phyloP scores from a whole-genome alignment of 2,888 invertebrate species.

The Heliconius ethilla region DNA sequence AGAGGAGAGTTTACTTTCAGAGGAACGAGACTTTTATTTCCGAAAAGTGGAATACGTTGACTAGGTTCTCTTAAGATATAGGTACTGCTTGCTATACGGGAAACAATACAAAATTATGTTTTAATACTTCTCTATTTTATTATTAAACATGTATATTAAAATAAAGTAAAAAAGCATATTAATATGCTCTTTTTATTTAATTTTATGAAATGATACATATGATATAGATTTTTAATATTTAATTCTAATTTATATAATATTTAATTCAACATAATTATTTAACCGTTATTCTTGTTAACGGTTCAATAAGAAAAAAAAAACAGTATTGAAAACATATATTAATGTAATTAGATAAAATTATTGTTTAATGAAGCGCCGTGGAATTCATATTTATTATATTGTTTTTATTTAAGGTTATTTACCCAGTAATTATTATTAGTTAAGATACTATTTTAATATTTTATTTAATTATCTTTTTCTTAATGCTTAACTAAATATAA shows the following conservation, averaged over 20 bases:
- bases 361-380: neutral
- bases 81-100: too few species aligned
- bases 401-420: constrained; percentile 3
- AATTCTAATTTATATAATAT: neutral
- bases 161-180: too few species aligned
- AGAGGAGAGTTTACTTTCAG: too few species aligned
- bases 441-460: neutral
- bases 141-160: too few species aligned
- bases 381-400: neutral
- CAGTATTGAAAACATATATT: neutral
- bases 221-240: neutral
- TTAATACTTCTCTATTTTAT: too few species aligned
- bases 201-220: neutral
- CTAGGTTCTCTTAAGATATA: too few species aligned
- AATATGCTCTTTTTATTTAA: neutral
- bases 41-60: too few species aligned
- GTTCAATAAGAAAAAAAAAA: neutral
- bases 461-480: neutral
- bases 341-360: constrained; percentile 2
- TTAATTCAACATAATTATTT: neutral
- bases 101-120: too few species aligned
- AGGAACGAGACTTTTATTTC: too few species aligned
- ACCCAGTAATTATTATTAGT: neutral
- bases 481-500: neutral
- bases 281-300: neutral